Conservation (phyloP, 2,113 vertebrate genomes). For the Xiphias gladius region DNA sequence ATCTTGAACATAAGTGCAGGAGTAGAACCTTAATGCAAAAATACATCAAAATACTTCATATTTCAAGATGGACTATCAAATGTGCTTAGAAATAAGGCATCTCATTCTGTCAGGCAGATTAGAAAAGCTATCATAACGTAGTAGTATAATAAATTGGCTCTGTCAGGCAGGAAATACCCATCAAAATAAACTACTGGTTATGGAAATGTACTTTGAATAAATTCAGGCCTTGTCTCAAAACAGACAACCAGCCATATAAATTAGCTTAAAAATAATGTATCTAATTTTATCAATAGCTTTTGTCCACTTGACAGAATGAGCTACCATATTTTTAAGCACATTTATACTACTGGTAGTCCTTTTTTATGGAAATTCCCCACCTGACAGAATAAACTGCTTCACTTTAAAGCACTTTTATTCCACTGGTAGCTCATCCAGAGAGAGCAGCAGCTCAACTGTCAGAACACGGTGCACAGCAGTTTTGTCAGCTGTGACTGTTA, state of each 20-base stretch:
- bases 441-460: constrained; percentile 18
- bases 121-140: constrained; percentile 7
- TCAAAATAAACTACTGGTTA: constrained; percentile 42
- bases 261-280: background rate
- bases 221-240: background rate
- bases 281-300: constrained; percentile 2
- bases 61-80: constrained; percentile 9
- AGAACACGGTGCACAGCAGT: background rate
- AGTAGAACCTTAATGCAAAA: background rate
- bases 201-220: constrained; percentile 29
- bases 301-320: constrained; percentile 9
- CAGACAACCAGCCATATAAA: background rate
- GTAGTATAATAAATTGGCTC: background rate
- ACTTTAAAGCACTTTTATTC: constrained; percentile 13
- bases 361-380: constrained; percentile 5
- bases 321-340: constrained; percentile 1
- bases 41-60: background rate
- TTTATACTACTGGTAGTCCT: background rate
- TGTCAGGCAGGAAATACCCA: constrained; percentile 22
- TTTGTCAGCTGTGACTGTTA: constrained; percentile 18
- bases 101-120: constrained; percentile 6
- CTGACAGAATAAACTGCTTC: constrained; percentile 21
- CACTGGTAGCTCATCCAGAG: background rate
- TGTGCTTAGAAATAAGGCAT: constrained; percentile 6
- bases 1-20: background rate